A percentile compares a stretch with the other conserved stretches of the same genome.
Evolutionary conservation across 2,888 invertebrate genomes (phyloP).

Genomic region (Colostygia pectinataria): DNA sequence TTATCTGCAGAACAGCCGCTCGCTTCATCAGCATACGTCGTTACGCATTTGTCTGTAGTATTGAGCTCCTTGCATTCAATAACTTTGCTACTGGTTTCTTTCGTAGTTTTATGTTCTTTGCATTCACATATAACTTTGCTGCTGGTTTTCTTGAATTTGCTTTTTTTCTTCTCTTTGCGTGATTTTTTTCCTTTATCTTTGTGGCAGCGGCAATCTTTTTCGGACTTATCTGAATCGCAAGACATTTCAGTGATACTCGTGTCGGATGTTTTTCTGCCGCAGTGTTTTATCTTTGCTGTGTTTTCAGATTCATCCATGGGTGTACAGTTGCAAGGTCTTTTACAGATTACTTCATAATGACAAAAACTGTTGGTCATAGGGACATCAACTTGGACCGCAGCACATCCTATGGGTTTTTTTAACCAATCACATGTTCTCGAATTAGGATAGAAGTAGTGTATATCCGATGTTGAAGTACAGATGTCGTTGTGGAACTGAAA

Average conservation of each 20-base stretch:
- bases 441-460: conserved; percentile 62
- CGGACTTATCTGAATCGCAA: conserved; percentile 16
- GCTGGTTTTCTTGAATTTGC: conserved; percentile 8
- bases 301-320: conserved; percentile 11
- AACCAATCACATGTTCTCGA: conserved; percentile 39
- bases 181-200: conserved; percentile 10
- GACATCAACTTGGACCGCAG: conserved; percentile 49
- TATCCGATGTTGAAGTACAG: conserved; percentile 70
- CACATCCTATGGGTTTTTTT: conserved; percentile 32
- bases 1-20: conserved; percentile 31
- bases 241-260: conserved; percentile 22
- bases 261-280: conserved; percentile 3
- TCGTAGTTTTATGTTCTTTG: conserved; percentile 3
- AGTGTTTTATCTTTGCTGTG: conserved; percentile 9
- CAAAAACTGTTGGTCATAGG: conserved; percentile 32
- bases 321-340: conserved; percentile 43
- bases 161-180: conserved; percentile 10
- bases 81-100: conserved; percentile 9
- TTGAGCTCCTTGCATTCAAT: conserved; percentile 29
- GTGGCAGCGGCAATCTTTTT: background rate
- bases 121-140: conserved; percentile 5
- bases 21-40: conserved; percentile 48
- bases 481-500: conserved; percentile 72
- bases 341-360: conserved; percentile 36
- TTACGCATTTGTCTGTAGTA: conserved; percentile 44